Evolutionary conservation across 1,140 invertebrate species (phyloP).

Genomic region (Drosophila subobscura): DNA sequence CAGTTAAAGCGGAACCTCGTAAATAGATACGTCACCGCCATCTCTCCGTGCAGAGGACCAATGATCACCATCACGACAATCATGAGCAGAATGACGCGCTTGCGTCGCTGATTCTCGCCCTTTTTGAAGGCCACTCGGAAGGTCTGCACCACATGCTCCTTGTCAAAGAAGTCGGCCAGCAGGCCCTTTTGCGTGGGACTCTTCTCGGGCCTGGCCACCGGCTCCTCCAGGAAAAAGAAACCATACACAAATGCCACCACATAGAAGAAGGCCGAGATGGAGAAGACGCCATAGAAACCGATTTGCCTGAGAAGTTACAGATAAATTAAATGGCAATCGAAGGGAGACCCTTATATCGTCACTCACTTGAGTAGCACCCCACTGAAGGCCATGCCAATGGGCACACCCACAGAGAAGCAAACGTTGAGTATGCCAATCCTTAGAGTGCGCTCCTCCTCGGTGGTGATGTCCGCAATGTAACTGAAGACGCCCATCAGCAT

Average conservation of each 20-base stretch:
- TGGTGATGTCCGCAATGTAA: slow-evolving; percentile 94
- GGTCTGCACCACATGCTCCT: slow-evolving; percentile 89
- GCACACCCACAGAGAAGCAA: slow-evolving; percentile 91
- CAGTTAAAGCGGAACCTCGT: slow-evolving; percentile 92
- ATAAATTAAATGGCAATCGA: background rate
- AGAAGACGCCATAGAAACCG: slow-evolving; percentile 92
- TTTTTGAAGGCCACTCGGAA: slow-evolving; percentile 90
- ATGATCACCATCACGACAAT: slow-evolving; percentile 92
- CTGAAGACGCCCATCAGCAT: slow-evolving; percentile 96
- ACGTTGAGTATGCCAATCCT: slow-evolving; percentile 93
- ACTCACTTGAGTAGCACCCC: slow-evolving; percentile 86
- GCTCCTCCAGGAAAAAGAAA: slow-evolving; percentile 73
- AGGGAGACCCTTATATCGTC: no score
- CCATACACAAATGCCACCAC: slow-evolving; percentile 90
- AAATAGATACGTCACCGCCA: slow-evolving; percentile 91
- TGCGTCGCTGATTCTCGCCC: slow-evolving; percentile 88
- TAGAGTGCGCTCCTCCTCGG: slow-evolving; percentile 90
- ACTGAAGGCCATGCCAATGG: slow-evolving; percentile 90
- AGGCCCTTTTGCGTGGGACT: slow-evolving; percentile 55
- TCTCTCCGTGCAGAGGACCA: slow-evolving; percentile 92
- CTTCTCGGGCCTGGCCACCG: slow-evolving; percentile 61
- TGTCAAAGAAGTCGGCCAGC: slow-evolving; percentile 89
- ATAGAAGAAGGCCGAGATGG: slow-evolving; percentile 89
- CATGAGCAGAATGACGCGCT: slow-evolving; percentile 90
- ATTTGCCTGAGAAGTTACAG: slow-evolving; percentile 85